These are phyloP conservation scores for Oryctolagus cuniculus DNA, from an alignment of 2,113 vertebrate genomes.

Conservation along the genomic window mOryCun1.1 NC_091445.1:51881001-51881500, in stretches of 20 bases:
- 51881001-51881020: not conserved
- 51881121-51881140: not conserved
- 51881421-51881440: not conserved
- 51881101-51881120: not conserved
- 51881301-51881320: not conserved
- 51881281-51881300: not conserved
- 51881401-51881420: not conserved
- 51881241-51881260: not conserved
- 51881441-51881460: not conserved
- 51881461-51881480: not conserved
- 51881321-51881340: not conserved
- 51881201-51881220: not conserved
- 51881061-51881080: not conserved
- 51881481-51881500: not conserved
- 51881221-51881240: not conserved
- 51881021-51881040: not conserved
- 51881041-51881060: not conserved
- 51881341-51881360: not conserved
- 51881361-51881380: not conserved
- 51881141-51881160: not conserved
- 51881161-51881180: not conserved
- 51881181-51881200: not conserved
- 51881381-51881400: not conserved
- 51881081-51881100: not conserved
- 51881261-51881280: not conserved